Evolutionary conservation across 2,797 vertebrate species (phyloP).

Genomic region (Triplophysa yarkandensis): DNA sequence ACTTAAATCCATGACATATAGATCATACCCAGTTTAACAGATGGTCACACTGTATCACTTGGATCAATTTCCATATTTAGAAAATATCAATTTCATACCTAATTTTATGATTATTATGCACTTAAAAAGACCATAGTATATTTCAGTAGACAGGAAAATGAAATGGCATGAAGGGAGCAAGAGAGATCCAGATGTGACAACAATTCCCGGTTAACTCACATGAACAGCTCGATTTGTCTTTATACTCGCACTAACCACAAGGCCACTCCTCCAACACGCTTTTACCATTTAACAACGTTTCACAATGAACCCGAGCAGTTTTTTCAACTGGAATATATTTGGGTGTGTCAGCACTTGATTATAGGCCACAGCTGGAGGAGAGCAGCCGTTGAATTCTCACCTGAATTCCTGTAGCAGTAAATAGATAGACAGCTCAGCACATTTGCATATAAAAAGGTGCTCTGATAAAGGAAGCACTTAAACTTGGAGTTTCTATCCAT

Average conservation of each 20-base stretch:
- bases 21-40: background rate
- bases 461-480: slow-evolving; percentile 77
- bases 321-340: slow-evolving; percentile 19
- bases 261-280: background rate
- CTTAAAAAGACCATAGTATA: background rate
- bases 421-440: slow-evolving; percentile 69
- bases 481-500: slow-evolving; percentile 75
- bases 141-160: too few relatives aligned
- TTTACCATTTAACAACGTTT: background rate
- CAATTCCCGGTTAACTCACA: too few relatives aligned
- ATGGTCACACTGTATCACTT: background rate
- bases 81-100: background rate
- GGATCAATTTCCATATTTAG: background rate
- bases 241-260: background rate
- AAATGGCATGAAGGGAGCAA: too few relatives aligned
- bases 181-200: too few relatives aligned
- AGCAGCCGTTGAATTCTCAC: slow-evolving; percentile 65
- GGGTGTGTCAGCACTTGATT: slow-evolving; percentile 21
- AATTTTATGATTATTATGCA: background rate
- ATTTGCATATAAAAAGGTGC: slow-evolving; percentile 81
- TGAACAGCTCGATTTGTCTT: too few relatives aligned
- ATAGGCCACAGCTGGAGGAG: slow-evolving; percentile 51
- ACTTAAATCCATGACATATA: background rate
- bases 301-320: background rate
- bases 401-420: slow-evolving; percentile 74